Evolutionary conservation across 2,113 vertebrate genomes (phyloP).

Genomic region (Pongo abelii): DNA sequence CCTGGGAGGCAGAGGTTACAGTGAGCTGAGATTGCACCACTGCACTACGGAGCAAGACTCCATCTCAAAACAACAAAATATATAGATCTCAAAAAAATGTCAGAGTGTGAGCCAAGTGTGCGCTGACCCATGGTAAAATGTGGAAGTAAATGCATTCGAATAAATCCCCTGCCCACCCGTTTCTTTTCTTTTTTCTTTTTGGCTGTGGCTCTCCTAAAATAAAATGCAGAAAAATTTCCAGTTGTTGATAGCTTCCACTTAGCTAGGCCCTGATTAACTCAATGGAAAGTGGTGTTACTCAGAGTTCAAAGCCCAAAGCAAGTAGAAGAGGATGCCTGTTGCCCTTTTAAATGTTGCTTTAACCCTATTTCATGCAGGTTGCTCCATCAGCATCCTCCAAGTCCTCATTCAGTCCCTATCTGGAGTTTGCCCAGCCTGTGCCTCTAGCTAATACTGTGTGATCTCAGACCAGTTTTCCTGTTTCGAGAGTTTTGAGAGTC

Average conservation of each 20-base stretch:
- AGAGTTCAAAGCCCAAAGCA: neutral
- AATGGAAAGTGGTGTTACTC: neutral
- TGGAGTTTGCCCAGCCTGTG: neutral
- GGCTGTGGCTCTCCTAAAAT: conserved; percentile 38
- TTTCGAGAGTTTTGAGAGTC: neutral
- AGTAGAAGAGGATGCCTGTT: neutral
- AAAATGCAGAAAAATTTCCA: conserved; percentile 38
- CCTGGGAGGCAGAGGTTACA: too few species aligned
- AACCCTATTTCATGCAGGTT: too few species aligned
- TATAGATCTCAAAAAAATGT: neutral
- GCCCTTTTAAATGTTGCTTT: neutral
- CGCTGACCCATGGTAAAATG: neutral
- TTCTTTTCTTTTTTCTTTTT: neutral
- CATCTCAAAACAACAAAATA: too few species aligned
- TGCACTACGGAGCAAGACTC: too few species aligned
- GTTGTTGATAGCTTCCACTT: neutral
- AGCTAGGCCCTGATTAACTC: neutral
- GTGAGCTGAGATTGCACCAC: too few species aligned
- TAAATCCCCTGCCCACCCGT: conserved; percentile 4
- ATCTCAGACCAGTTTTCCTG: neutral
- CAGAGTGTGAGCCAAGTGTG: too few species aligned
- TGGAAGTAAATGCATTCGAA: neutral
- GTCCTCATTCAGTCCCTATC: too few species aligned
- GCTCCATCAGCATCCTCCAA: too few species aligned
- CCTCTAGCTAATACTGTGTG: neutral